Evolutionary conservation across 2,113 vertebrate species (phyloP).

Genomic region (Macquaria ambigua): DNA sequence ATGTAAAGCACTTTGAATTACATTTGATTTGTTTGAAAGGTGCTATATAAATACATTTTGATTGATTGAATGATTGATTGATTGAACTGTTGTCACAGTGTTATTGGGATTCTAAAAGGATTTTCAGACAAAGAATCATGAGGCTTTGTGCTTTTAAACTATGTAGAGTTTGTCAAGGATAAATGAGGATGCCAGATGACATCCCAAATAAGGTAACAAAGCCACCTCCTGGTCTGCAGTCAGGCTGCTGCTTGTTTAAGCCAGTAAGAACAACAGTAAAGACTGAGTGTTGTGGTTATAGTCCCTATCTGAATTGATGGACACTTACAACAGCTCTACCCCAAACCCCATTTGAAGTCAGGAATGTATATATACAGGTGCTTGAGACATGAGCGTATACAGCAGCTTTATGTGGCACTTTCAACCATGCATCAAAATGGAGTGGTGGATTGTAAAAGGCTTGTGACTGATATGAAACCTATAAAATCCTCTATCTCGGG

Average conservation of each 20-base stretch:
- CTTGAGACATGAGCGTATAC: conserved; percentile 34
- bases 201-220: not conserved
- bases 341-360: conserved; percentile 1
- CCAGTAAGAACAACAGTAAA: not conserved
- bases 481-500: conserved; percentile 59
- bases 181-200: not conserved
- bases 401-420: conserved; percentile 53
- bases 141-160: not conserved
- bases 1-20: too few species aligned
- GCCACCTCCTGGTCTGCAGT: not conserved
- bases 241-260: not conserved
- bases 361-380: conserved; percentile 14
- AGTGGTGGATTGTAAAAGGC: conserved; percentile 21
- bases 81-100: not conserved
- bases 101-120: not conserved
- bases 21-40: too few species aligned
- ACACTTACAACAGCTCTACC: not conserved
- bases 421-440: conserved; percentile 28
- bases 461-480: conserved; percentile 57
- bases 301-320: conserved; percentile 2
- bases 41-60: too few species aligned
- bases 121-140: not conserved
- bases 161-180: not conserved
- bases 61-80: too few species aligned
- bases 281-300: not conserved